phyloP scores from a whole-genome alignment of 2,113 vertebrate species.

The Electrona antarctica region DNA sequence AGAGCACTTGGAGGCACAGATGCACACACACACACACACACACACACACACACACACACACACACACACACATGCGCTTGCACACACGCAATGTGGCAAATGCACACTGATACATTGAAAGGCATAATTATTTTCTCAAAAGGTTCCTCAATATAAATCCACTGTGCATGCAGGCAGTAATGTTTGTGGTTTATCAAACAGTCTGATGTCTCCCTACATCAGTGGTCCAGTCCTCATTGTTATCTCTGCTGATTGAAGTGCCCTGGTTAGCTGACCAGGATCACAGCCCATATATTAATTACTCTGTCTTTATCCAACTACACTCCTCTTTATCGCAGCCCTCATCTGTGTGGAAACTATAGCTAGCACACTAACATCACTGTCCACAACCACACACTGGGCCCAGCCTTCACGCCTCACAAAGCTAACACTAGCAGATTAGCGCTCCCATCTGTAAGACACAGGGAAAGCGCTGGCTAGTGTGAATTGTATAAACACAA shows the following conservation, averaged over 20 bases:
- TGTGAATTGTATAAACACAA: conserved; percentile 59
- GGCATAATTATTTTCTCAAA: neutral
- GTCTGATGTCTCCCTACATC: conserved; percentile 35
- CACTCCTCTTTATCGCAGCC: conserved; percentile 61
- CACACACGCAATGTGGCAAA: neutral
- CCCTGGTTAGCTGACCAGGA: conserved; percentile 42
- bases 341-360: conserved; percentile 49
- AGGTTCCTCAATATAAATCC: conserved; percentile 51
- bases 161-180: conserved; percentile 47
- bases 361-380: conserved; percentile 29
- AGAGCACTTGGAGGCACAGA: conserved; percentile 32
- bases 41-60: conserved; percentile 23
- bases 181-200: conserved; percentile 20
- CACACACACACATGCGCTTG: conserved; percentile 20
- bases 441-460: conserved; percentile 67
- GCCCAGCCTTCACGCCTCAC: conserved; percentile 63
- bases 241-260: conserved; percentile 60
- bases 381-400: conserved; percentile 45
- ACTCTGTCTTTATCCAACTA: conserved; percentile 75
- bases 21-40: conserved; percentile 19
- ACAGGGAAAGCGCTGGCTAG: conserved; percentile 55
- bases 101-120: neutral
- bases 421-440: conserved; percentile 68
- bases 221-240: conserved; percentile 39
- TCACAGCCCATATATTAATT: conserved; percentile 71